These are phyloP conservation scores for Cervus canadensis DNA, from an alignment of 2,113 vertebrate species.

Conservation along the genomic window DNA sequence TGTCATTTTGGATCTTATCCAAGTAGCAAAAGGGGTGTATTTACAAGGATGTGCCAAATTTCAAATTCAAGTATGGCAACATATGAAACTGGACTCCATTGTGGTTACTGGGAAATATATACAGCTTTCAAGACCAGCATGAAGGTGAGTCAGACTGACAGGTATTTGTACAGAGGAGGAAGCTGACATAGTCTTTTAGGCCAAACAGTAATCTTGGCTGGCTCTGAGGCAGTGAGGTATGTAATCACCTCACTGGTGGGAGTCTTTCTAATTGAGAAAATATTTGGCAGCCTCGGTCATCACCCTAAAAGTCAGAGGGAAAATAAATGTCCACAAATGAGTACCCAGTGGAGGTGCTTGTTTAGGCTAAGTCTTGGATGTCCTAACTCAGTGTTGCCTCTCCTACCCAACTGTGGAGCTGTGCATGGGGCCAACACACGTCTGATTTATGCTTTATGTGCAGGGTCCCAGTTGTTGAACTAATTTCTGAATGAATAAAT, in stretches of 20 bases:
- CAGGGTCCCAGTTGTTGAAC: background rate
- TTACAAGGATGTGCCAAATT: background rate
- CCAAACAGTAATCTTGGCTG: conserved; percentile 33
- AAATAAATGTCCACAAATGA: background rate
- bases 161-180: conserved; percentile 15
- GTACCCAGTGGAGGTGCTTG: background rate
- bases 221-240: conserved; percentile 9
- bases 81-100: background rate
- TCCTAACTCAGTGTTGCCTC: background rate
- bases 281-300: conserved; percentile 42
- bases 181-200: background rate
- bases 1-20: background rate
- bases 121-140: conserved; percentile 30
- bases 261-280: conserved; percentile 53
- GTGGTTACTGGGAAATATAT: conserved; percentile 23
- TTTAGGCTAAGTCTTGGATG: background rate
- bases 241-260: background rate
- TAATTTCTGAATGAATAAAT: background rate
- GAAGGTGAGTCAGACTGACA: conserved; percentile 57
- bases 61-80: conserved; percentile 2
- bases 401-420: background rate
- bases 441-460: background rate
- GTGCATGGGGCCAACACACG: background rate
- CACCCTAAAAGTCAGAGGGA: background rate
- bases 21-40: background rate